A percentile compares a stretch with the other conserved stretches of the same genome.
Conservation (phyloP, 2,113 vertebrate species). For the Cariama cristata region DNA sequence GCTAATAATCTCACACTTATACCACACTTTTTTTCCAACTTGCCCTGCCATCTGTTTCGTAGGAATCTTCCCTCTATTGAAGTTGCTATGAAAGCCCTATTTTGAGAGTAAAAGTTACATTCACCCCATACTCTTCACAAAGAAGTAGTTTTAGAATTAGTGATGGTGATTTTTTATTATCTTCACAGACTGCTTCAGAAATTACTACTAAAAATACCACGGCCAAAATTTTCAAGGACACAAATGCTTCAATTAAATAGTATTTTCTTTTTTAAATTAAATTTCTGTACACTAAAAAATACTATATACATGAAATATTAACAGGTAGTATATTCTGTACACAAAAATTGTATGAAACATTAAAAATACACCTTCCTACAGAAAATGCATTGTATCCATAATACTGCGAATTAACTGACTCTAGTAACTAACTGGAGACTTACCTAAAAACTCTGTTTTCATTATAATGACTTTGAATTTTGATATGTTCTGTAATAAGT, state of each 20-base stretch:
- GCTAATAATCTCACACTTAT: background rate
- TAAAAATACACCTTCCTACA: background rate
- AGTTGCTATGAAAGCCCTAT: background rate
- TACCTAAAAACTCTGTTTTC: background rate
- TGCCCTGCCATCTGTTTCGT: background rate
- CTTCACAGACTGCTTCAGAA: background rate
- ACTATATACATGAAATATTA: background rate
- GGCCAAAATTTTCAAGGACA: background rate
- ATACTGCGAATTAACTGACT: background rate
- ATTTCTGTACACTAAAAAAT: background rate
- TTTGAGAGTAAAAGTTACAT: background rate
- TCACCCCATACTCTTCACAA: background rate
- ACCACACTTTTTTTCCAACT: background rate
- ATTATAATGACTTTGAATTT: slow-evolving; percentile 17
- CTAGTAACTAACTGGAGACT: slow-evolving; percentile 14
- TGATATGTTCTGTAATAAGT: slow-evolving; percentile 8
- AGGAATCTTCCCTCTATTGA: background rate
- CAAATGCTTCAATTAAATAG: background rate
- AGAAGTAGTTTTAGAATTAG: background rate
- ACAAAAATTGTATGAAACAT: background rate
- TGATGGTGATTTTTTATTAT: background rate
- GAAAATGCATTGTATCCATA: background rate
- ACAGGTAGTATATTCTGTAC: background rate
- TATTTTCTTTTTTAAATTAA: background rate
- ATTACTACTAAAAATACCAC: background rate